These are phyloP conservation scores for Rhopalosiphum maidis DNA, from an alignment of 1,140 invertebrate genomes.

Conservation along the genomic window DNA sequence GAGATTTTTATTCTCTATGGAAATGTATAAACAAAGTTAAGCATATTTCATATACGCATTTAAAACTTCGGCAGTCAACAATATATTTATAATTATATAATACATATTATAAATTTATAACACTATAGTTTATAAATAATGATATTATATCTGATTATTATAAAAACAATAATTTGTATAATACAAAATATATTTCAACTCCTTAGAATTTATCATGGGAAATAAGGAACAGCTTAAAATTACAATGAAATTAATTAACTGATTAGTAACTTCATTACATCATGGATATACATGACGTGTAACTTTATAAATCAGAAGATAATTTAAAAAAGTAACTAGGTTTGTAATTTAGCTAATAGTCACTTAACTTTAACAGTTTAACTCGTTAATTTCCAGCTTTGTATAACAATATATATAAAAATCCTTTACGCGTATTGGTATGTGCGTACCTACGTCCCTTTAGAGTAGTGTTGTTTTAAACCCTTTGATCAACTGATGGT, in stretches of 20 bases:
- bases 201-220: neutral
- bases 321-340: neutral
- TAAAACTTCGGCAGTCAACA: neutral
- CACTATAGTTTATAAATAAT: neutral
- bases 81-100: too few relatives aligned
- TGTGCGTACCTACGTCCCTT: too few relatives aligned
- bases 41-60: neutral
- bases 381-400: neutral
- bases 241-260: neutral
- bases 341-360: neutral
- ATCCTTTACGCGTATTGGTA: neutral
- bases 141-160: neutral
- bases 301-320: neutral
- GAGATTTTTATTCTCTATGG: neutral
- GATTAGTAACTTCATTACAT: neutral
- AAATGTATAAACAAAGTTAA: neutral
- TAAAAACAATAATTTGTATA: neutral
- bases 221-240: neutral
- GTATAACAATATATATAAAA: too few relatives aligned
- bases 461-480: neutral
- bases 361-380: neutral
- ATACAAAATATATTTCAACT: neutral
- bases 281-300: neutral
- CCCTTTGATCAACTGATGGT: neutral
- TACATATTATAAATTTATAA: too few relatives aligned